Conservation (phyloP, 2,888 invertebrate species). For the Ophraella communa region DNA sequence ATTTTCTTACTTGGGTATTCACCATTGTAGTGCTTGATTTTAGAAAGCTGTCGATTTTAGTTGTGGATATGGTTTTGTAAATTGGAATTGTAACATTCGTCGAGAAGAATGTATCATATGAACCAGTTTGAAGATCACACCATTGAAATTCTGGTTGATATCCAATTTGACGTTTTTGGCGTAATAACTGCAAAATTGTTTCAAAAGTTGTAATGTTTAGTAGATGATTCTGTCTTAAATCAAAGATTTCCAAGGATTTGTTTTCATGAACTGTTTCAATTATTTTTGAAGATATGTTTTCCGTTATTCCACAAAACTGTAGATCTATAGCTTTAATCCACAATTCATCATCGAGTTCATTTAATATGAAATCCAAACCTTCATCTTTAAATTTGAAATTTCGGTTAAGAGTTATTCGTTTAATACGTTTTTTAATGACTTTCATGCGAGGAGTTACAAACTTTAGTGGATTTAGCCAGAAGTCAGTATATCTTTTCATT, state of each 20-base stretch:
- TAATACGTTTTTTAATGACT: constrained; percentile 75
- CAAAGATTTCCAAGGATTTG: constrained; percentile 70
- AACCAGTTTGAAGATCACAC: constrained; percentile 50
- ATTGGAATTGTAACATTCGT: constrained; percentile 33
- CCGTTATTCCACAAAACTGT: constrained; percentile 76
- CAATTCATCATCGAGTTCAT: constrained; percentile 76
- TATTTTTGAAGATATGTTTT: constrained; percentile 65
- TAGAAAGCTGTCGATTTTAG: constrained; percentile 39
- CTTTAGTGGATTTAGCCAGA: constrained; percentile 82
- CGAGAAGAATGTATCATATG: constrained; percentile 42
- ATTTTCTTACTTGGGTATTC: no score
- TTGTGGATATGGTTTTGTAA: constrained; percentile 51
- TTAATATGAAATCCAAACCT: constrained; percentile 68
- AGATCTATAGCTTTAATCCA: constrained; percentile 83
- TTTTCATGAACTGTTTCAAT: constrained; percentile 70
- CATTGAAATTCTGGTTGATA: constrained; percentile 54
- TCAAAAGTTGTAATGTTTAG: constrained; percentile 49
- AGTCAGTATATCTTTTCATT: constrained; percentile 74
- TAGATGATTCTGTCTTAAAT: constrained; percentile 68
- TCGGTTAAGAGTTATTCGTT: constrained; percentile 72
- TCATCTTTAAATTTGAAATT: constrained; percentile 73
- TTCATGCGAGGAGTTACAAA: constrained; percentile 76
- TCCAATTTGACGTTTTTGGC: constrained; percentile 49
- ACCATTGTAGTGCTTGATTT: constrained; percentile 14
- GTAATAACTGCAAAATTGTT: constrained; percentile 51